phyloP scores from a whole-genome alignment of 2,888 invertebrate genomes.

The Hemithea aestivaria region DNA sequence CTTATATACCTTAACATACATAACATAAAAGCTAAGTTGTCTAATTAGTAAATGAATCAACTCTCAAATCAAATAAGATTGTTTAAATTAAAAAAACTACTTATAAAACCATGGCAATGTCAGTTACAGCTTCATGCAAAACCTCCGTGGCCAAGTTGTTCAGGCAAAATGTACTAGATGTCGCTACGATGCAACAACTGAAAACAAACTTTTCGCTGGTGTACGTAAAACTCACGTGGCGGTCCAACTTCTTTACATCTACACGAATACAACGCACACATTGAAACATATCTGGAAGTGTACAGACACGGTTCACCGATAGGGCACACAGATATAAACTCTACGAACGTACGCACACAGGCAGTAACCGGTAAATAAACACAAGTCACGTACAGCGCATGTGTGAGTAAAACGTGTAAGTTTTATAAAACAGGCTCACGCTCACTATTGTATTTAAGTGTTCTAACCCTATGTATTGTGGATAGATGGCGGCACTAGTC shows the following conservation, averaged over 20 bases:
- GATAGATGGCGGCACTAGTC: conserved; percentile 55
- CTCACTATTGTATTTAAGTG: conserved; percentile 24
- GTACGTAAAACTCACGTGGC: conserved; percentile 41
- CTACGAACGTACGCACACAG: conserved; percentile 30
- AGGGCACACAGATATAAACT: conserved; percentile 11
- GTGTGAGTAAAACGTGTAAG: conserved; percentile 35
- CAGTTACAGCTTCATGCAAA: conserved; percentile 45
- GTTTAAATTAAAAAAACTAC: conserved; percentile 6
- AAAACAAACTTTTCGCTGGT: conserved; percentile 45
- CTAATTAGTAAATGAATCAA: too few species aligned
- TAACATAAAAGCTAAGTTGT: too few species aligned
- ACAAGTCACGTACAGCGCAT: conserved; percentile 21
- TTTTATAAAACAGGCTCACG: conserved; percentile 35
- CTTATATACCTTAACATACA: too few species aligned
- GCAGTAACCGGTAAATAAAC: conserved; percentile 24
- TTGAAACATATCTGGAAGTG: conserved; percentile 8
- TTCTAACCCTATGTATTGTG: conserved; percentile 20
- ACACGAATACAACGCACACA: conserved; percentile 21
- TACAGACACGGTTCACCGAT: conserved; percentile 22
- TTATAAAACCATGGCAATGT: conserved; percentile 25
- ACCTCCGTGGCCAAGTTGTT: conserved; percentile 40
- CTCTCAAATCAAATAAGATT: too few species aligned
- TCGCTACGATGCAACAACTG: conserved; percentile 53
- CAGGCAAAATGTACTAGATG: conserved; percentile 51
- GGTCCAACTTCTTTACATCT: conserved; percentile 34